Percentiles rank a stretch among this genome's conserved stretches.
Evolutionary conservation across 2,888 invertebrate species (phyloP).

Genomic region (Cremastinae sp.): DNA sequence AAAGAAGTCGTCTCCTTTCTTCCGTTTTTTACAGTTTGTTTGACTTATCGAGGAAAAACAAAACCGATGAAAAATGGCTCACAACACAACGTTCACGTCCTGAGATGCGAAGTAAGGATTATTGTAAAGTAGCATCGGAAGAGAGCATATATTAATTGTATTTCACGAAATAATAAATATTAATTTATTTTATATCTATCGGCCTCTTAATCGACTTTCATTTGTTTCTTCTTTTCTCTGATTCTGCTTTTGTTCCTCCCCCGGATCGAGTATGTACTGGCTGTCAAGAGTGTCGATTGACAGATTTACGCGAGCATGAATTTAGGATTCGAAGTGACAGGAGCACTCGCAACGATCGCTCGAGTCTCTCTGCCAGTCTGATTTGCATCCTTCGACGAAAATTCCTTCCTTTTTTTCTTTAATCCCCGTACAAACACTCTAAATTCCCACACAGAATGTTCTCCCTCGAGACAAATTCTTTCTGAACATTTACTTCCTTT

Average conservation of each 20-base stretch:
- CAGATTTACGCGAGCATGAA: slow-evolving; percentile 4
- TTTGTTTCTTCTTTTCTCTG: slow-evolving; percentile 54
- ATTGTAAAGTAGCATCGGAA: slow-evolving; percentile 71
- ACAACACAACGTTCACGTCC: slow-evolving; percentile 62
- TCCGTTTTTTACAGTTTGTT: not conserved
- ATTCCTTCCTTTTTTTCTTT: slow-evolving; percentile 21
- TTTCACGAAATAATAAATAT: slow-evolving; percentile 75
- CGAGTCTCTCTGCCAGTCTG: slow-evolving; percentile 1
- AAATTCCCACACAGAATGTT: slow-evolving; percentile 25
- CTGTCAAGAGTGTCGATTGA: slow-evolving; percentile 14
- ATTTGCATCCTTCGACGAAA: slow-evolving; percentile 25
- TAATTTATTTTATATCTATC: slow-evolving; percentile 75
- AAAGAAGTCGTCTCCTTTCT: slow-evolving; percentile 4
- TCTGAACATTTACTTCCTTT: slow-evolving; percentile 57
- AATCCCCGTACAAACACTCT: slow-evolving; percentile 16
- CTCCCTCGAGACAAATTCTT: slow-evolving; percentile 32
- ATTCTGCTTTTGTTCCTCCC: slow-evolving; percentile 30
- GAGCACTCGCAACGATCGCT: slow-evolving; percentile 40
- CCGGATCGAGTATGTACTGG: slow-evolving; percentile 20
- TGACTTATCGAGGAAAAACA: slow-evolving; percentile 4
- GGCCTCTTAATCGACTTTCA: slow-evolving; percentile 64
- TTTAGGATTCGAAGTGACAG: not conserved
- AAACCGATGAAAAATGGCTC: slow-evolving; percentile 31
- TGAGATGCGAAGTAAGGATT: slow-evolving; percentile 66
- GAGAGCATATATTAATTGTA: slow-evolving; percentile 75